Evolutionary conservation across 2,113 vertebrate genomes (phyloP).

Genomic region (Cercopithecus mona): DNA sequence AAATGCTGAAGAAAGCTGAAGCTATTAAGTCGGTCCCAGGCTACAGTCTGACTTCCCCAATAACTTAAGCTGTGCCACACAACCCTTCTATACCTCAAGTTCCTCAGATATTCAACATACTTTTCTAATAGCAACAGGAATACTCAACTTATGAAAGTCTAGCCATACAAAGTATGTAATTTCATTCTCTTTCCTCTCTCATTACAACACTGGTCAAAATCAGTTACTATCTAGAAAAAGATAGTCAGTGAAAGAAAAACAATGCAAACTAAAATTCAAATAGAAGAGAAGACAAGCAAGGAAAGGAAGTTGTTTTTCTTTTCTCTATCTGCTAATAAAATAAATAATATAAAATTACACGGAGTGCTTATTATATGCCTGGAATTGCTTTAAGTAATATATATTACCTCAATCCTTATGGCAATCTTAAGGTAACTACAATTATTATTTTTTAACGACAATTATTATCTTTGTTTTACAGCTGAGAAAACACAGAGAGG

Average conservation of each 20-base stretch:
- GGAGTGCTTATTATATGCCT: background rate
- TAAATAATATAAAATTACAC: background rate
- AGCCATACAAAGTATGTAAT: background rate
- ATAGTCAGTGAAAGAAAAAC: background rate
- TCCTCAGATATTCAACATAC: background rate
- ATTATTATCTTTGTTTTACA: constrained; percentile 28
- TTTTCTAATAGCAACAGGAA: constrained; percentile 7
- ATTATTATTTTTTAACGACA: background rate
- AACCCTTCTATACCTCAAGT: background rate
- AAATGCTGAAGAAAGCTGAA: background rate
- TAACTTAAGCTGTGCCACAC: background rate
- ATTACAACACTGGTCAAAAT: background rate
- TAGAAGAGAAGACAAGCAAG: background rate
- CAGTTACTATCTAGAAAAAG: background rate
- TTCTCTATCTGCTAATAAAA: background rate
- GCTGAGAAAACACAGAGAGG: background rate
- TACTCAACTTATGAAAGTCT: background rate
- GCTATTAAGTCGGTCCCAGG: background rate
- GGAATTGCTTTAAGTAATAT: background rate
- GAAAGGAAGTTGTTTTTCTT: background rate
- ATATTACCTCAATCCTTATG: background rate
- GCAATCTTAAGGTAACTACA: constrained; percentile 11
- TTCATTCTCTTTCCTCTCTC: background rate
- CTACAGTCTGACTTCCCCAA: background rate
- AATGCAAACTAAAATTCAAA: constrained; percentile 15